Conservation (phyloP, 2,113 vertebrate species). For the Edolisoma coerulescens region DNA sequence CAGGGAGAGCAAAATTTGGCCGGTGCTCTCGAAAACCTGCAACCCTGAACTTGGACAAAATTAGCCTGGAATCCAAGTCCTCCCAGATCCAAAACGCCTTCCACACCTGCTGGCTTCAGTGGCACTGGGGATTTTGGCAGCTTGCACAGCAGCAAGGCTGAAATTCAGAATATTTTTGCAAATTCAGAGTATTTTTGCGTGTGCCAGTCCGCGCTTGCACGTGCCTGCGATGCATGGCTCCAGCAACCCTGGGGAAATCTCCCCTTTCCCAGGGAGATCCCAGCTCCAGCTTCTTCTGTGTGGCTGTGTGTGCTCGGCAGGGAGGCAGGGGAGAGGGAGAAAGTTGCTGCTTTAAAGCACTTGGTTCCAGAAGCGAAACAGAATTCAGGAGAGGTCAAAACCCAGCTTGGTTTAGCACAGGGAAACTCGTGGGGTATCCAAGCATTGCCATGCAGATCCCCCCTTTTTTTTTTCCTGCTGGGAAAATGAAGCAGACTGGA, state of each 20-base stretch:
- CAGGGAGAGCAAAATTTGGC: not conserved
- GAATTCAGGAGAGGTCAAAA: not conserved
- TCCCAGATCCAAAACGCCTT: not conserved
- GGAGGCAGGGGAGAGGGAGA: not conserved
- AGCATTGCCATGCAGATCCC: not conserved
- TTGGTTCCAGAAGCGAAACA: not conserved
- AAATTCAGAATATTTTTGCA: not conserved
- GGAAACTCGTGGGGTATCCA: not conserved
- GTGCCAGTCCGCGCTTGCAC: not conserved
- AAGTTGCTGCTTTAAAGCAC: slow-evolving; percentile 24
- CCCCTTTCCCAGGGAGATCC: not conserved
- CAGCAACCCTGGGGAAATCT: not conserved
- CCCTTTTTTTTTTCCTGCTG: not conserved
- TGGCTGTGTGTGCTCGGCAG: not conserved
- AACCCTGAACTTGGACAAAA: not conserved
- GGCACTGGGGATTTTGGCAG: not conserved
- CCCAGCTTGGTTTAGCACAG: not conserved
- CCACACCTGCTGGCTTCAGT: not conserved
- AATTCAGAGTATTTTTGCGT: not conserved
- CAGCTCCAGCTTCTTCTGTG: slow-evolving; percentile 13
- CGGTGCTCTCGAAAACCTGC: not conserved
- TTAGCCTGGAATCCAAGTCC: not conserved
- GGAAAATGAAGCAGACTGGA: not conserved
- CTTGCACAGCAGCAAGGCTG: not conserved
- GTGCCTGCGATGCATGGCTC: not conserved